Conservation (phyloP, 2,797 vertebrate genomes). For the Characodon lateralis region DNA sequence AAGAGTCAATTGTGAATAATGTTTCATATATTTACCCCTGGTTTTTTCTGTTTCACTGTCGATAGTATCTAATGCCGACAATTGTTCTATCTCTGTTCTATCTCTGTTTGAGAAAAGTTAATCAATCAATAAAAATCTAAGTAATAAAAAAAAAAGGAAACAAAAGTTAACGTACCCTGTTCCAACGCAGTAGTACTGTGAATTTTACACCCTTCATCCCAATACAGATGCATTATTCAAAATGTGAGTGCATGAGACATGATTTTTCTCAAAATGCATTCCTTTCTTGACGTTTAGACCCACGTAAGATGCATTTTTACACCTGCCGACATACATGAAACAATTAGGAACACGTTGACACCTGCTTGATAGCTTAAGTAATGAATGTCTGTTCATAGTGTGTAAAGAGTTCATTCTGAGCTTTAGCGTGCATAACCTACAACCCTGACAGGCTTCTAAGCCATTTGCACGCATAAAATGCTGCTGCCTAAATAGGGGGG, state of each 20-base stretch:
- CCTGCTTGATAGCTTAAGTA: conserved; percentile 41
- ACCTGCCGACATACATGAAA: not conserved
- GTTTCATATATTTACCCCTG: no score
- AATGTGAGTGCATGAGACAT: not conserved
- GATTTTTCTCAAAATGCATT: not conserved
- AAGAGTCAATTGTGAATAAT: no score
- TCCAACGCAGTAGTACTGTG: not conserved
- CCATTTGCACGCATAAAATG: conserved; percentile 62
- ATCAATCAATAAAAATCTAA: no score
- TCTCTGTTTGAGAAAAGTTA: no score
- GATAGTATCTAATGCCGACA: no score
- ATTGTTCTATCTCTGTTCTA: no score
- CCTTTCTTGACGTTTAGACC: not conserved
- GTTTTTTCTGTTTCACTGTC: no score
- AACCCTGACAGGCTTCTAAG: conserved; percentile 59
- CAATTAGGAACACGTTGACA: no score
- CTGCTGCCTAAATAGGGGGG: conserved; percentile 55
- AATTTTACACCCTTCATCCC: not conserved
- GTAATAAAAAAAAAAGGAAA: no score
- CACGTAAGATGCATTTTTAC: not conserved
- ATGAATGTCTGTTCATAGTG: conserved; percentile 56
- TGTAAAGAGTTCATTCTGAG: conserved; percentile 52
- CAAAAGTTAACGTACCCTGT: not conserved
- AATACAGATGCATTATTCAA: not conserved
- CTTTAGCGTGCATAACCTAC: conserved; percentile 67